Evolutionary conservation across 2,797 vertebrate genomes (phyloP).

Genomic region (Lophius americanus): DNA sequence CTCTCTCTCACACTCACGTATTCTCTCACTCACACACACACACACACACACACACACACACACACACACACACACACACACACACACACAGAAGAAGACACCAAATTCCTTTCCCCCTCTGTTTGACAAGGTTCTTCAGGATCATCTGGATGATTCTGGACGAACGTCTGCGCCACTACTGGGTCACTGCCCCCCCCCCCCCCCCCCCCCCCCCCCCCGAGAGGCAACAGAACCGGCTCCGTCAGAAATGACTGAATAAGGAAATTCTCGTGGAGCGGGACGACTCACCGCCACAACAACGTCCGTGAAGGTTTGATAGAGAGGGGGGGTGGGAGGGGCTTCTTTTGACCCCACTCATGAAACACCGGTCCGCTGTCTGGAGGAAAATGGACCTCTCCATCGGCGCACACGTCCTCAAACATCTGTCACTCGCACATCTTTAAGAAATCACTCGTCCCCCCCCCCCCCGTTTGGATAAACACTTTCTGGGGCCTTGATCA

Average conservation of each 20-base stretch:
- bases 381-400: conserved; percentile 18
- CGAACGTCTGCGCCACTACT: conserved; percentile 85
- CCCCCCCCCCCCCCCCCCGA: conserved; percentile 46
- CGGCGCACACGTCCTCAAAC: conserved; percentile 23
- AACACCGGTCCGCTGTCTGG: conserved; percentile 30
- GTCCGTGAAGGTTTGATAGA: conserved; percentile 69
- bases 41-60: conserved; percentile 14
- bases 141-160: conserved; percentile 79
- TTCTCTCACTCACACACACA: not conserved
- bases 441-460: conserved; percentile 75
- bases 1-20: conserved; percentile 1
- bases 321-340: conserved; percentile 54
- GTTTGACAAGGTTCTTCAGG: conserved; percentile 65
- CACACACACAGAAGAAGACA: conserved; percentile 10
- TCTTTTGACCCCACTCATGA: conserved; percentile 48
- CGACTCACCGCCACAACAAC: conserved; percentile 42
- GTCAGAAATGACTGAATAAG: conserved; percentile 79
- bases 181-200: conserved; percentile 69
- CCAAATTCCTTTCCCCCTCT: conserved; percentile 57
- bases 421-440: conserved; percentile 73
- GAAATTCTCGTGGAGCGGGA: conserved; percentile 48
- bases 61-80: conserved; percentile 4
- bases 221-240: conserved; percentile 66
- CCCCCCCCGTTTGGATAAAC: conserved; percentile 65
- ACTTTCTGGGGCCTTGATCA: conserved; percentile 72